Evolutionary conservation across 2,797 vertebrate species (phyloP).

Genomic region (Falco berigora): DNA sequence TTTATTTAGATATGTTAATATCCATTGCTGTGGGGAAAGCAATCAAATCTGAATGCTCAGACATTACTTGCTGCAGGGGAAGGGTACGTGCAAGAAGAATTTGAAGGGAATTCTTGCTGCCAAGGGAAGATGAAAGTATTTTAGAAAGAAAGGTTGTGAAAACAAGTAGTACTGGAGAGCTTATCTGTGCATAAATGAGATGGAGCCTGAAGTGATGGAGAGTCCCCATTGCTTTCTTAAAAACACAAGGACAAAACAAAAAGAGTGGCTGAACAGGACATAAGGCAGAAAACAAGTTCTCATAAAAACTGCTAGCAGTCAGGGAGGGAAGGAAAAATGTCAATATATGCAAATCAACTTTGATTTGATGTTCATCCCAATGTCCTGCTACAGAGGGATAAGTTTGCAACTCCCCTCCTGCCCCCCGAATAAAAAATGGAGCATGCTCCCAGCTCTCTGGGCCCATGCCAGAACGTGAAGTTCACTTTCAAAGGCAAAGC

Average conservation of each 20-base stretch:
- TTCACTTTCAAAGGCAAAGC: slow-evolving; percentile 62
- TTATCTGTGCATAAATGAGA: slow-evolving; percentile 34
- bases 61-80: slow-evolving; percentile 1
- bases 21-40: not conserved
- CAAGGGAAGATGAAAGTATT: slow-evolving; percentile 31
- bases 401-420: not conserved
- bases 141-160: slow-evolving; percentile 9
- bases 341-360: not conserved
- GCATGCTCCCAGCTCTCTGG: not conserved
- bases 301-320: not conserved
- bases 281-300: not conserved
- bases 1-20: not conserved
- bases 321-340: not conserved
- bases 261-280: not conserved
- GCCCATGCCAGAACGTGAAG: slow-evolving; percentile 5
- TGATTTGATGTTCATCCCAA: not conserved
- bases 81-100: not conserved
- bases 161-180: slow-evolving; percentile 13
- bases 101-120: not conserved
- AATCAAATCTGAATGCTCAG: not conserved
- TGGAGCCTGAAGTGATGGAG: not conserved
- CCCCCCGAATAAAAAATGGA: not conserved
- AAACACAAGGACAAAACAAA: not conserved
- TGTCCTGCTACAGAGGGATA: not conserved
- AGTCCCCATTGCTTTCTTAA: not conserved